Conservation (phyloP, 2,113 vertebrate species). For the Gulo gulo region DNA sequence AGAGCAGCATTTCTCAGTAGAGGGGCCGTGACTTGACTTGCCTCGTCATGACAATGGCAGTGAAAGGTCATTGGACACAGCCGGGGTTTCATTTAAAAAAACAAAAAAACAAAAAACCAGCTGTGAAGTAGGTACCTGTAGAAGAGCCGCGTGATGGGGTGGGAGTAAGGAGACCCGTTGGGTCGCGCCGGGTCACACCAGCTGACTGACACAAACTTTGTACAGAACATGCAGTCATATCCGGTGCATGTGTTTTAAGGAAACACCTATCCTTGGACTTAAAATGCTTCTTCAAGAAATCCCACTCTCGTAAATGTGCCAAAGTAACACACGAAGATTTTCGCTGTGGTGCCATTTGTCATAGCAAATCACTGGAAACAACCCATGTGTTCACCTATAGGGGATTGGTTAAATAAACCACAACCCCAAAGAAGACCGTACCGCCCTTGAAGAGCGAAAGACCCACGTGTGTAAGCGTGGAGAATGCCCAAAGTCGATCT, state of each 20-base stretch:
- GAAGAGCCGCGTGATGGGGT: rapidly evolving
- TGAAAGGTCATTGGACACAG: too few relatives aligned
- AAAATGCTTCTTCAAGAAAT: neutral
- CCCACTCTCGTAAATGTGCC: neutral
- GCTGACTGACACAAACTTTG: rapidly evolving
- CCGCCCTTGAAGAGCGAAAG: neutral
- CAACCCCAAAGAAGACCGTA: neutral
- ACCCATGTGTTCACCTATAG: rapidly evolving
- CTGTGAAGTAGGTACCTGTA: neutral
- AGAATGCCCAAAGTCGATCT: neutral
- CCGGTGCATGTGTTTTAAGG: neutral
- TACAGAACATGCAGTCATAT: neutral
- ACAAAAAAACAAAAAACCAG: neutral
- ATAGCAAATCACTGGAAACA: neutral
- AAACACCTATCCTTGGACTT: neutral
- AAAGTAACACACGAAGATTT: neutral
- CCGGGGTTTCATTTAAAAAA: neutral
- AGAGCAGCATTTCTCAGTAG: rapidly evolving
- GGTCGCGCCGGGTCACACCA: rapidly evolving
- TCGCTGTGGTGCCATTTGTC: neutral
- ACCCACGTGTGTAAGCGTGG: rapidly evolving
- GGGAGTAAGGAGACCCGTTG: neutral
- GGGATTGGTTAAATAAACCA: too few relatives aligned
- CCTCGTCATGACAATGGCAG: neutral
- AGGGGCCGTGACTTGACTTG: neutral